Base-by-base conservation (phyloP, 2,888 invertebrate species). In the Chironomus riparius region DNA sequence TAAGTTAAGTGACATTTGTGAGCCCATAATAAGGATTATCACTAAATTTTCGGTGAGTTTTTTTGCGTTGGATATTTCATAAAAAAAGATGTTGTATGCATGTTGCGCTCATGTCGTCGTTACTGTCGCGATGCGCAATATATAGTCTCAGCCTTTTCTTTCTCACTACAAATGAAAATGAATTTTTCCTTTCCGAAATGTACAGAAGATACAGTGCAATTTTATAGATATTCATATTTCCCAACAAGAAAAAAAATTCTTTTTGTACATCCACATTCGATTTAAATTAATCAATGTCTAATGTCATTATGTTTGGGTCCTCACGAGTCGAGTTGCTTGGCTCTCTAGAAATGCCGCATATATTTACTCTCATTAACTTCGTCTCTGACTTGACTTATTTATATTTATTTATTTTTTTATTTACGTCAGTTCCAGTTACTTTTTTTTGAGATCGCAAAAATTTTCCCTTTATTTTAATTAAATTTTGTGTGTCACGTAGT, bases 61-160 rank as follows among this genome's bases (percentile, higher is more conserved):
- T 50, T 65, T 65, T 65, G 65, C 65, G 65, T 24, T 65, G 65
- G 65, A 65, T 65, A 22, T 65, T 65, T 65, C 21, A 65, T 65
- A 65, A 38, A 38, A 65, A 62, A n/a, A n/a, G n/a, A 24, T 65
- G 65, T 65, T 24, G 24, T 24, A 65, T 24, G 65, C 65, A 65
- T 65, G 65, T 65, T 65, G 65, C 21, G 7, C 22, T 10, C 21
- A 24, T 65, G 65, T 65, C 12, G 24, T 13, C 21, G 24, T 13
- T 21, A 65, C 65, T 21, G 65, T 65, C 13, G 65, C 65, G 65
- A 65, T 65, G 65, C 65, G 65, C 65, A 65, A 65, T 65, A n/a
- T n/a, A 65, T 56, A 56, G 56, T 18, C 56, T 56, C 56, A 56
- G 56, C 18, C 56, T 56, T 38, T 38, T 56, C 56, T 18, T 38